Evolutionary conservation across 1,140 invertebrate genomes (phyloP).

Genomic region (Neodiprion fabricii): DNA sequence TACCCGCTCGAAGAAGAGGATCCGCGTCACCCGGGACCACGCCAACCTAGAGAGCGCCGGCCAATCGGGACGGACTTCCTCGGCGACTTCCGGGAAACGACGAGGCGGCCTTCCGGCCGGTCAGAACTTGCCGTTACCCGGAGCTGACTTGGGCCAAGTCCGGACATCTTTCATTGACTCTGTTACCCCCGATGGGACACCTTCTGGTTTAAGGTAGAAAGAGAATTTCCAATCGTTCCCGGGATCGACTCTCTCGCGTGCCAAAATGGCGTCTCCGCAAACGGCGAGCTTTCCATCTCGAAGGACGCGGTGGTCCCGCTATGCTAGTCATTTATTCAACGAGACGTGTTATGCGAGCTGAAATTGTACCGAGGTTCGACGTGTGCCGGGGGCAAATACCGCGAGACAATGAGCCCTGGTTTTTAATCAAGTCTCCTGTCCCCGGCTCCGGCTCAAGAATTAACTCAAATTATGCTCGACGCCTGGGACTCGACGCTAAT

Average conservation of each 20-base stretch:
- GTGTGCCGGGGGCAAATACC: constrained; percentile 51
- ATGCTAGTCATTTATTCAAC: not conserved
- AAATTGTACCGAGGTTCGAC: constrained; percentile 46
- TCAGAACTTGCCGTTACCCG: constrained; percentile 38
- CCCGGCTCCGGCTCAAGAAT: constrained; percentile 52
- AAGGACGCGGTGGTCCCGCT: not conserved
- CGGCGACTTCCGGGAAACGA: not conserved
- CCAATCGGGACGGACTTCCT: not conserved
- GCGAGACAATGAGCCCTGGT: constrained; percentile 55
- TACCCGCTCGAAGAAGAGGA: constrained; percentile 14
- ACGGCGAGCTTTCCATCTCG: not conserved
- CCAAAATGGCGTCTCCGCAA: not conserved
- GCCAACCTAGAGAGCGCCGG: not conserved
- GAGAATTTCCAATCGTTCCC: constrained; percentile 46
- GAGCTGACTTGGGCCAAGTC: constrained; percentile 30
- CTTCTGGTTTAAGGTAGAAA: constrained; percentile 36
- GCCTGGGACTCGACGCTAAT: constrained; percentile 46
- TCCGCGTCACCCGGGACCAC: not conserved
- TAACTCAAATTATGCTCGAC: constrained; percentile 56
- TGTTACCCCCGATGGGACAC: constrained; percentile 31
- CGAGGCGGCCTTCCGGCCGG: not conserved
- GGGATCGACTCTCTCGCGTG: not conserved
- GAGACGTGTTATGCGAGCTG: constrained; percentile 13
- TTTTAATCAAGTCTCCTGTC: constrained; percentile 56
- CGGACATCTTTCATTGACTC: constrained; percentile 41